phyloP scores from a whole-genome alignment of 2,888 invertebrate species.

The Tiliacea aurago region DNA sequence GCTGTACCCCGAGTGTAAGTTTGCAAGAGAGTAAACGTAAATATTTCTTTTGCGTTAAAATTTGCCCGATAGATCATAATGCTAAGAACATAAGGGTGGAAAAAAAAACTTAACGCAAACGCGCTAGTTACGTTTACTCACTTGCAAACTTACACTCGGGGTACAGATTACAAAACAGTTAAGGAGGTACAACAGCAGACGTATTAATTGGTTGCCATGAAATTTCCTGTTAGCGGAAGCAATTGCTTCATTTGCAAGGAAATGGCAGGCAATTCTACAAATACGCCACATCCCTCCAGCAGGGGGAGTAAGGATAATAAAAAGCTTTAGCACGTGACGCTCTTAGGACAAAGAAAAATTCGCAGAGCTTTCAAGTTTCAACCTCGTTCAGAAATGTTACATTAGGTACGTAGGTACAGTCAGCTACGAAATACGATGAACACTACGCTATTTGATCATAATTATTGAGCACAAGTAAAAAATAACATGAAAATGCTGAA shows the following conservation, averaged over 20 bases:
- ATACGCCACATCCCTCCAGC: constrained; percentile 63
- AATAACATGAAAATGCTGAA: neutral
- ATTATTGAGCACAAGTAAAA: neutral
- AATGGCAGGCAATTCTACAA: constrained; percentile 71
- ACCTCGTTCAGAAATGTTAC: constrained; percentile 69
- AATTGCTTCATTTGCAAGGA: constrained; percentile 80
- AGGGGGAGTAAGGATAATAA: constrained; percentile 79
- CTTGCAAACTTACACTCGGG: neutral
- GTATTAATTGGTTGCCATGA: constrained; percentile 55
- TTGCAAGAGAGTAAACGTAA: too few relatives aligned
- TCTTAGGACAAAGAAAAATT: constrained; percentile 81
- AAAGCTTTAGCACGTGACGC: constrained; percentile 86
- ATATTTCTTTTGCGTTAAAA: too few relatives aligned
- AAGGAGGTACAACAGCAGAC: constrained; percentile 11
- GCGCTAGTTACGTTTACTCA: too few relatives aligned
- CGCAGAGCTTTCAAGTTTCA: constrained; percentile 73
- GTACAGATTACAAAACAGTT: constrained; percentile 35
- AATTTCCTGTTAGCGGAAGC: constrained; percentile 69
- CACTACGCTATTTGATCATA: neutral
- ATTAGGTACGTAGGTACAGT: constrained; percentile 26
- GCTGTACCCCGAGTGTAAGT: too few relatives aligned
- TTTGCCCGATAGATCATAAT: too few relatives aligned
- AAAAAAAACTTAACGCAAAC: too few relatives aligned
- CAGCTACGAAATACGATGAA: neutral
- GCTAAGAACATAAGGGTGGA: too few relatives aligned